Conservation (phyloP, 1,140 invertebrate genomes). For the Cylas formicarius region DNA sequence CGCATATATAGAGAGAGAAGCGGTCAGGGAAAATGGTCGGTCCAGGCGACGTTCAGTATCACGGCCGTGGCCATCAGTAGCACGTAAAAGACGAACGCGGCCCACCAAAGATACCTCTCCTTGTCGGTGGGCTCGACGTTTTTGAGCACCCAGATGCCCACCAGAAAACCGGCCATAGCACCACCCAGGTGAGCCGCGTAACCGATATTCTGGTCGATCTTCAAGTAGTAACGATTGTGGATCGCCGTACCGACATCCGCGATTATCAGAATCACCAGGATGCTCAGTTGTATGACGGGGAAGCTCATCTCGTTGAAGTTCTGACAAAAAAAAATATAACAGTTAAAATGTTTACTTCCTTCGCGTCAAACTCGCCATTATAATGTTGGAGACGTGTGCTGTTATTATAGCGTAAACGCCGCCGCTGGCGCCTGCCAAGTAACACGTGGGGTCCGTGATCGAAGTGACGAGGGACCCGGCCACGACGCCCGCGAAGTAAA, state of each 20-base stretch:
- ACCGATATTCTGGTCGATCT: constrained; percentile 54
- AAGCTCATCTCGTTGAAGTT: constrained; percentile 92
- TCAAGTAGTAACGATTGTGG: constrained; percentile 66
- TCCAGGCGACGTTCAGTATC: constrained; percentile 14
- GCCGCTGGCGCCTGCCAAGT: constrained; percentile 89
- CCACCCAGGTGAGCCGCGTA: constrained; percentile 84
- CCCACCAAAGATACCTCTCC: constrained; percentile 79
- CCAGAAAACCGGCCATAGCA: constrained; percentile 71
- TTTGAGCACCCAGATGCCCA: constrained; percentile 82
- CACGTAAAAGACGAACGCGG: constrained; percentile 11
- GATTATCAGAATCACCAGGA: constrained; percentile 64
- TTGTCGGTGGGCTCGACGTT: constrained; percentile 81
- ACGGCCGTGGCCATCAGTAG: constrained; percentile 10
- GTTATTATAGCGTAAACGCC: constrained; percentile 94
- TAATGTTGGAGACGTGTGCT: constrained; percentile 89
- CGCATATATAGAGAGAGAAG: too few species aligned
- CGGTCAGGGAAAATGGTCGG: constrained; percentile 11
- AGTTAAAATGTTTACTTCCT: background rate
- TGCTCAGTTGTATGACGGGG: constrained; percentile 67
- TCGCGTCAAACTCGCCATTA: constrained; percentile 62
- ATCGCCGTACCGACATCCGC: constrained; percentile 65
- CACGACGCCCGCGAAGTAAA: constrained; percentile 74
- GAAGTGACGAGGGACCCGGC: constrained; percentile 82
- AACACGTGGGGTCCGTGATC: constrained; percentile 76
- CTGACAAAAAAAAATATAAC: constrained; percentile 40